These are phyloP conservation scores for Takifugu bimaculatus DNA, from an alignment of 2,113 vertebrate genomes.

Conservation along the genomic window DNA sequence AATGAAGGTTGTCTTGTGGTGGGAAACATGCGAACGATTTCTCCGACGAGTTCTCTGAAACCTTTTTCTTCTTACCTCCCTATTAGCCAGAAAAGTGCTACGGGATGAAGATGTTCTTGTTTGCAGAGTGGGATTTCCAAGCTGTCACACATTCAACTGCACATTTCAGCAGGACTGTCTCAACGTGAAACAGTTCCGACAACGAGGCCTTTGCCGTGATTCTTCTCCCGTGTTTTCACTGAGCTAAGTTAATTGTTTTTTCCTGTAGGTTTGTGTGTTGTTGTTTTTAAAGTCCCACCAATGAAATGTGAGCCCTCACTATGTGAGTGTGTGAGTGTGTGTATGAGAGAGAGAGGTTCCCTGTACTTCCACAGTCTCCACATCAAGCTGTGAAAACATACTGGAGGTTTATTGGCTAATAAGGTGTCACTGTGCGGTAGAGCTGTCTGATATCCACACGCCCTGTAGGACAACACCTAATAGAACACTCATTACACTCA, in stretches of 20 bases:
- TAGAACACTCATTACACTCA: constrained; percentile 30
- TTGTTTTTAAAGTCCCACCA: constrained; percentile 32
- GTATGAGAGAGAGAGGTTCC: constrained; percentile 37
- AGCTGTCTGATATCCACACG: constrained; percentile 54
- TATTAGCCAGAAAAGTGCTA: no score
- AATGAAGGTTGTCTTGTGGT: no score
- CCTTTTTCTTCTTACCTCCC: no score
- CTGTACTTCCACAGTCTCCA: constrained; percentile 75
- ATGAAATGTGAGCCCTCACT: constrained; percentile 28
- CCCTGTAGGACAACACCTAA: constrained; percentile 45
- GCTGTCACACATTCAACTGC: background rate
- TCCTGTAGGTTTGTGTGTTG: constrained; percentile 12
- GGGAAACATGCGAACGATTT: no score
- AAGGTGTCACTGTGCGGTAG: constrained; percentile 80
- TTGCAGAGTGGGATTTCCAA: background rate
- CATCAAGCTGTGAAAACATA: constrained; percentile 93
- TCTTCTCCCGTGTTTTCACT: background rate
- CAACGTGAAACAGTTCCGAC: constrained; percentile 4
- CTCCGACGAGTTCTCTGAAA: no score
- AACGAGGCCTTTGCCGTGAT: constrained; percentile 8
- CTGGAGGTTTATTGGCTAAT: constrained; percentile 86
- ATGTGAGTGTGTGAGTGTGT: constrained; percentile 31
- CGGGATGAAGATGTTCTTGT: background rate
- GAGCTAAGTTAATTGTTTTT: background rate
- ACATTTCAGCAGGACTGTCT: constrained; percentile 8